A percentile compares a stretch with the other conserved stretches of the same genome.
phyloP scores from a whole-genome alignment of 2,797 vertebrate genomes.

The Cirrhinus mrigala region DNA sequence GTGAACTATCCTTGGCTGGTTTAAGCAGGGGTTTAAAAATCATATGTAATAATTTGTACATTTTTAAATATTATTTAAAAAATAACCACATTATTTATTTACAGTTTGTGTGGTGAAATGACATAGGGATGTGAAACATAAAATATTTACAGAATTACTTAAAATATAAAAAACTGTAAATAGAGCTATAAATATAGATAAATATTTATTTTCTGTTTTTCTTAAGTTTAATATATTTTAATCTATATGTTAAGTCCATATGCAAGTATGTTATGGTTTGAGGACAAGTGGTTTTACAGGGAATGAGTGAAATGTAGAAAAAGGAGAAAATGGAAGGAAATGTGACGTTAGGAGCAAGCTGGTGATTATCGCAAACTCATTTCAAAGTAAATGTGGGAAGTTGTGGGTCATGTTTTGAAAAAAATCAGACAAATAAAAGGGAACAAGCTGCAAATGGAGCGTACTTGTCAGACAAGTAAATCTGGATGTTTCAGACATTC shows the following conservation, averaged over 20 bases:
- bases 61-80: not conserved
- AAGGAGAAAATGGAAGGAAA: not conserved
- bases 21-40: not conserved
- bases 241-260: not conserved
- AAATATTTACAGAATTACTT: not conserved
- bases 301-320: not conserved
- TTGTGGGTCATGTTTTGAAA: not conserved
- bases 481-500: not conserved
- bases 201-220: not conserved
- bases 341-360: too few relatives aligned
- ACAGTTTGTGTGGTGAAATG: not conserved
- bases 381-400: not conserved
- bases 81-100: not conserved
- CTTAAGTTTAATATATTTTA: not conserved
- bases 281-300: not conserved
- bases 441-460: not conserved
- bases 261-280: not conserved
- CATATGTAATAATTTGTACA: not conserved
- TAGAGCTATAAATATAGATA: not conserved
- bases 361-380: not conserved
- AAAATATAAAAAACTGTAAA: not conserved
- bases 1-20: not conserved
- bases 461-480: constrained; percentile 1
- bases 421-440: not conserved
- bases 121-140: not conserved